Conservation (phyloP, 1,140 invertebrate species). For the Zophobas morio region DNA sequence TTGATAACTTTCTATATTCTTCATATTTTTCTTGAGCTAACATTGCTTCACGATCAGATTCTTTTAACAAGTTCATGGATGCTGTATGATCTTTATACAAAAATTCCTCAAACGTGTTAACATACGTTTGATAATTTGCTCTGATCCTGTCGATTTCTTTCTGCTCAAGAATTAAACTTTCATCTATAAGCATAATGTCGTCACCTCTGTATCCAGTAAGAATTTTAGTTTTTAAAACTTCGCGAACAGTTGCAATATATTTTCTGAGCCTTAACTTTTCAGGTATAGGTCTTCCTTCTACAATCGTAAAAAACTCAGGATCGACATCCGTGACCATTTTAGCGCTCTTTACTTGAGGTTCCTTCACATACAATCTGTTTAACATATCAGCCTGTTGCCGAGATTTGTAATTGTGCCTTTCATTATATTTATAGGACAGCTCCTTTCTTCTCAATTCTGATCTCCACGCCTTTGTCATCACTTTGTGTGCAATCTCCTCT, state of each 20-base stretch:
- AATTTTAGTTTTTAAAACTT: conserved; percentile 71
- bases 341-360: conserved; percentile 56
- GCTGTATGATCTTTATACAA: conserved; percentile 74
- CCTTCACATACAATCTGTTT: conserved; percentile 62
- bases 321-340: conserved; percentile 73
- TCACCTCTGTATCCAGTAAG: conserved; percentile 73
- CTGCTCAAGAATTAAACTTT: conserved; percentile 74
- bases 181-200: conserved; percentile 74
- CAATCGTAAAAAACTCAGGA: conserved; percentile 74
- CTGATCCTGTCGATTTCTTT: conserved; percentile 71
- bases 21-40: conserved; percentile 70
- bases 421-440: conserved; percentile 58
- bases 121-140: conserved; percentile 71
- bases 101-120: conserved; percentile 76
- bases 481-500: conserved; percentile 62
- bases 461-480: conserved; percentile 63
- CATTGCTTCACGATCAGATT: conserved; percentile 70
- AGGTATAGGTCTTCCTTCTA: conserved; percentile 69
- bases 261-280: conserved; percentile 69
- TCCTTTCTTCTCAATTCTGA: conserved; percentile 59
- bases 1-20: conserved; percentile 69
- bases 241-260: conserved; percentile 73
- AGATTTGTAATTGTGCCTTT: conserved; percentile 58
- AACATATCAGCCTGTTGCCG: conserved; percentile 63
- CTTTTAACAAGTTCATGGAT: conserved; percentile 72